Base-by-base conservation (phyloP, 1,140 invertebrate genomes). In the Agrilus planipennis region DNA sequence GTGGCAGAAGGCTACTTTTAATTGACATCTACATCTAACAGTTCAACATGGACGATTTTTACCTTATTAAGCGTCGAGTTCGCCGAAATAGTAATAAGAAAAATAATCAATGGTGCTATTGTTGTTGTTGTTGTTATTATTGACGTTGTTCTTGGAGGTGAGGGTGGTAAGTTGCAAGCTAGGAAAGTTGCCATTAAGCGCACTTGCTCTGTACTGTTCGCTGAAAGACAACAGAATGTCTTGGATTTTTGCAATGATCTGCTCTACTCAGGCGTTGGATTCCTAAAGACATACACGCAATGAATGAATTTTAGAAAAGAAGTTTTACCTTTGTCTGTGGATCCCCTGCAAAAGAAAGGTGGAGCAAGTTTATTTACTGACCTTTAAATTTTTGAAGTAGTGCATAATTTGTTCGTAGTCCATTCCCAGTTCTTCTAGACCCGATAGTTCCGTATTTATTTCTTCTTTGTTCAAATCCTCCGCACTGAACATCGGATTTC, bases 331-430 rank as follows among this genome's bases (percentile, higher is more conserved):
- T n/a, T n/a, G n/a, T n/a, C n/a, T n/a, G n/a, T n/a, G n/a, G n/a
- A n/a, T n/a, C n/a, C n/a, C n/a, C n/a, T n/a, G n/a, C n/a, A n/a
- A n/a, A n/a, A n/a, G n/a, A n/a, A n/a, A n/a, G n/a, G n/a, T n/a
- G n/a, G n/a, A n/a, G n/a, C n/a, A n/a, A n/a, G n/a, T n/a, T n/a
- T n/a, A n/a, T n/a, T 41, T 40, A 45, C 32, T 46, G 67, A 77
- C 91, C 73, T 95, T 95, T 53, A 96, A 71, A 72, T 91, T 94
- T 65, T 93, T 88, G 73, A 96, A 94, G 68, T 95, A 93, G 56
- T 91, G 84, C 84, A 93, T 89, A 58, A 96, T 86, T 71, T 94
- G 86, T 58, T 94, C 88, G 64, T 95, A 94, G 61, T 94, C 88
- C 86, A 95, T 89, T 51, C 87, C 87, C 43, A 84, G 70, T 51